phyloP scores from a whole-genome alignment of 2,797 vertebrate species.

The Characodon lateralis region DNA sequence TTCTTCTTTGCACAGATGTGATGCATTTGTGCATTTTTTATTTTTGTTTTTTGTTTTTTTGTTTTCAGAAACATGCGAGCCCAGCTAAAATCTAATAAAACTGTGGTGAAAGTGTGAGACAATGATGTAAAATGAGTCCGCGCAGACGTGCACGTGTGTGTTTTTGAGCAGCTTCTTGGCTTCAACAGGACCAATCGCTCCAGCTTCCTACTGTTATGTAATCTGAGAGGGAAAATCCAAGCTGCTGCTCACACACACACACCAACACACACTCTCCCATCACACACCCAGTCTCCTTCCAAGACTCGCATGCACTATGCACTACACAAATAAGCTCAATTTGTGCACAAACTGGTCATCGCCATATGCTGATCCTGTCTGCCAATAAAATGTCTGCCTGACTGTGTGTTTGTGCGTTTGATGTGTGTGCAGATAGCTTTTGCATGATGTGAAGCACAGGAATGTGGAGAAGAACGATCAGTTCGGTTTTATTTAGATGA shows the following conservation, averaged over 20 bases:
- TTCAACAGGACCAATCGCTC: constrained; percentile 70
- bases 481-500: not conserved
- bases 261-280: constrained; percentile 32
- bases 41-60: not conserved
- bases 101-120: constrained; percentile 6
- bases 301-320: constrained; percentile 64
- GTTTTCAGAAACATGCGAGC: not conserved
- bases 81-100: constrained; percentile 14
- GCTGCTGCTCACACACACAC: constrained; percentile 41
- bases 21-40: not conserved
- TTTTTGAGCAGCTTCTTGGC: constrained; percentile 70
- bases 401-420: constrained; percentile 23
- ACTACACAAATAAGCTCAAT: constrained; percentile 66
- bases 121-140: constrained; percentile 14
- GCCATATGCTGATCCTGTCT: constrained; percentile 76
- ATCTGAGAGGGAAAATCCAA: constrained; percentile 82
- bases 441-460: constrained; percentile 54
- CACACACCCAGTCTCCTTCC: constrained; percentile 55
- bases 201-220: constrained; percentile 81
- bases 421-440: constrained; percentile 49
- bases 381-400: constrained; percentile 64
- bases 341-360: constrained; percentile 76
- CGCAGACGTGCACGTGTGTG: constrained; percentile 23
- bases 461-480: constrained; percentile 13
- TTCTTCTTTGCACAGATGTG: not conserved